Percentiles rank a stretch among this genome's conserved stretches.
Evolutionary conservation across 2,888 invertebrate species (phyloP).

Genomic region (Tenthredo notha): DNA sequence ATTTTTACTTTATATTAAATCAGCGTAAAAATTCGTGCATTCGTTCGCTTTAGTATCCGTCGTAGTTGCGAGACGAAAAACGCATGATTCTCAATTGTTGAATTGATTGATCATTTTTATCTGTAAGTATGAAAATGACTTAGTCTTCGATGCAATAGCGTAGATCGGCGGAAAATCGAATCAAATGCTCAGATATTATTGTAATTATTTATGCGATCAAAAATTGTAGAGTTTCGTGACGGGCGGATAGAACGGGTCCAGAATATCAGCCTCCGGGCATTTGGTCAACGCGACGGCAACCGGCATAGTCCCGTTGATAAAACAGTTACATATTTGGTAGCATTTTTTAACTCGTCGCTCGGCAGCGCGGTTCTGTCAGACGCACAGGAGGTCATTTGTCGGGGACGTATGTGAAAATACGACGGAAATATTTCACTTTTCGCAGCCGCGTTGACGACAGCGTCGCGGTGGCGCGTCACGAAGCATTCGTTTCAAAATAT

Average conservation of each 20-base stretch:
- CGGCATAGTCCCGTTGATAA: constrained; percentile 63
- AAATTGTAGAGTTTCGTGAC: background rate
- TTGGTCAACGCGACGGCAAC: constrained; percentile 45
- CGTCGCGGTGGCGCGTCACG: constrained; percentile 76
- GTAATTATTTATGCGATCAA: background rate
- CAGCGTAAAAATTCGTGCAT: background rate
- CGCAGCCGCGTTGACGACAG: constrained; percentile 76
- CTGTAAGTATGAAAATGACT: background rate
- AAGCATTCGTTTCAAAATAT: constrained; percentile 76
- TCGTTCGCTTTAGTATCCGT: too few species aligned
- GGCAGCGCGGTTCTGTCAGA: constrained; percentile 70
- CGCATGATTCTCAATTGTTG: background rate
- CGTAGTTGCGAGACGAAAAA: background rate
- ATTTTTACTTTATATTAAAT: background rate
- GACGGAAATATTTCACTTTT: constrained; percentile 78
- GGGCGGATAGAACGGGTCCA: background rate
- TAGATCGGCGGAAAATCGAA: background rate
- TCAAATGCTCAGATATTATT: background rate
- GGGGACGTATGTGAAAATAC: constrained; percentile 76
- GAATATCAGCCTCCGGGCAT: constrained; percentile 5
- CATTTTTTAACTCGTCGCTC: constrained; percentile 66
- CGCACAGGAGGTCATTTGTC: constrained; percentile 76
- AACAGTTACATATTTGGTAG: constrained; percentile 69
- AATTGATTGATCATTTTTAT: background rate
- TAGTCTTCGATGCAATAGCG: background rate